These are phyloP conservation scores for Enteromius argenteus DNA, from an alignment of 2,797 vertebrate species.

Conservation along the genomic window DNA sequence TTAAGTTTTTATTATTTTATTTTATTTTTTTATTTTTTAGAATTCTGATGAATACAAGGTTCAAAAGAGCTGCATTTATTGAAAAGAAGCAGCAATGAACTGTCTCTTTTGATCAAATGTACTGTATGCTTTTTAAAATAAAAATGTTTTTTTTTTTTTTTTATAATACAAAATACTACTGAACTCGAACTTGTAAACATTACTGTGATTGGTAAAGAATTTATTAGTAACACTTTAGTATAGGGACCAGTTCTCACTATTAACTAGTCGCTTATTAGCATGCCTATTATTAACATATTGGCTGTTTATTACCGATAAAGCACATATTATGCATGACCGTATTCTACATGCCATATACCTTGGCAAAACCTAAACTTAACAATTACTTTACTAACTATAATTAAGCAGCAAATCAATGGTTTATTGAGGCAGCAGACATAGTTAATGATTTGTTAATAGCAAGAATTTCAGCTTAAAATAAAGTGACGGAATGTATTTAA, in stretches of 20 bases:
- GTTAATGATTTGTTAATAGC: background rate
- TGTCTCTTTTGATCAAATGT: background rate
- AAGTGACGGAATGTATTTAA: background rate
- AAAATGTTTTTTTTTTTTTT: no score
- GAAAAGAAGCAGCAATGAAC: rapidly evolving
- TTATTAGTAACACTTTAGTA: background rate
- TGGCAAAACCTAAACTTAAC: background rate
- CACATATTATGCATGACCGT: no score
- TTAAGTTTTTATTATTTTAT: no score
- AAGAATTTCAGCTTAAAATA: no score
- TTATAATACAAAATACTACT: background rate
- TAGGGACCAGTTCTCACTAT: background rate
- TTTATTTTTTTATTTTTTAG: background rate
- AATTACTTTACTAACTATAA: background rate
- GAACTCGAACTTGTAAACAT: background rate
- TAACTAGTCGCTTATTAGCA: background rate
- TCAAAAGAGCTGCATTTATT: background rate
- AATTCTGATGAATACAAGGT: background rate
- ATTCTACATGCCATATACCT: no score
- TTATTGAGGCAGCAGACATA: background rate
- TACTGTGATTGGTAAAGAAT: background rate
- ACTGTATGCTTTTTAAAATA: background rate
- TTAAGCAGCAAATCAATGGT: background rate
- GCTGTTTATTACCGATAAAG: background rate
- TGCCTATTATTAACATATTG: background rate